phyloP scores from a whole-genome alignment of 2,888 invertebrate species.

The Anticlea derivata region DNA sequence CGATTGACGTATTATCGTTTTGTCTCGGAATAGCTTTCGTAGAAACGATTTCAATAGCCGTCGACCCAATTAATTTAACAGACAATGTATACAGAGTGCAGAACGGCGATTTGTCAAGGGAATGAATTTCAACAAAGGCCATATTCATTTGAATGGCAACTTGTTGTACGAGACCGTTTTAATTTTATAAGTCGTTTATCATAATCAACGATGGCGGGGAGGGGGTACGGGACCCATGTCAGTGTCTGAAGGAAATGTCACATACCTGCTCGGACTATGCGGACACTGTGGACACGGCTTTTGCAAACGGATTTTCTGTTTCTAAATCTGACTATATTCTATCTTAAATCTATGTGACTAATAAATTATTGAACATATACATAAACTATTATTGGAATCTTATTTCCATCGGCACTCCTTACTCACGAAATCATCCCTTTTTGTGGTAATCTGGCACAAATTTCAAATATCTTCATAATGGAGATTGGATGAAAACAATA shows the following conservation, averaged over 20 bases:
- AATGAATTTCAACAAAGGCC: conserved; percentile 80
- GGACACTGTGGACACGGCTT: conserved; percentile 59
- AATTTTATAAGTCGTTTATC: conserved; percentile 84
- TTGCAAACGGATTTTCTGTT: conserved; percentile 42
- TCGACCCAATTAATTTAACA: conserved; percentile 75
- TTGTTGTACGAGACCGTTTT: conserved; percentile 81
- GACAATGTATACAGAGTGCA: conserved; percentile 75
- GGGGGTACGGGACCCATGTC: conserved; percentile 70
- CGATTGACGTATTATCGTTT: conserved; percentile 74
- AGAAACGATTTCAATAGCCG: conserved; percentile 72
- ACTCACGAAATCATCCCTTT: no score
- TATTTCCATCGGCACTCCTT: no score
- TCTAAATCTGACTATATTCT: not conserved
- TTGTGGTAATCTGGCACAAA: no score
- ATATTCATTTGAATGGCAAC: conserved; percentile 80
- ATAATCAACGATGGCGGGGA: conserved; percentile 71
- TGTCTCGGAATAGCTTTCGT: conserved; percentile 72
- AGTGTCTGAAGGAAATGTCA: conserved; percentile 79
- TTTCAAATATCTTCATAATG: no score
- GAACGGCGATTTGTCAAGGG: conserved; percentile 79
- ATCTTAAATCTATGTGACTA: no score
- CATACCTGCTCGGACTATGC: conserved; percentile 74
- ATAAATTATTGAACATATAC: no score
- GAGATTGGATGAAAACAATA: no score
- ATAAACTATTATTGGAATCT: no score